Percentiles rank a stretch among this genome's conserved stretches.
Conservation (phyloP, 2,113 vertebrate genomes). For the Pollachius pollachius region DNA sequence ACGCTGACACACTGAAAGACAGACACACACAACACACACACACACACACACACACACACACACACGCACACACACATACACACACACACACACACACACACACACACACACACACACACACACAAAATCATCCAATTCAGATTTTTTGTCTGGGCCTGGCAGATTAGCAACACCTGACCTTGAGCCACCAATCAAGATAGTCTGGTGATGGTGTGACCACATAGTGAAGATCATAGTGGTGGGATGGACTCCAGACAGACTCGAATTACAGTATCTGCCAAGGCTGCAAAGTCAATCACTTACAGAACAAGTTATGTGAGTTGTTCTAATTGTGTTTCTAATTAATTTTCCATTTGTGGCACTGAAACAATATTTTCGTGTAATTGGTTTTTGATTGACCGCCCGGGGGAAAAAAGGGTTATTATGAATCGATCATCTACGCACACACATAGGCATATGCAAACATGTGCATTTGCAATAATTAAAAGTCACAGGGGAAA, state of each 20-base stretch:
- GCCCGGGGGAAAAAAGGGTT: background rate
- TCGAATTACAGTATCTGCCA: background rate
- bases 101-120: conserved; percentile 3
- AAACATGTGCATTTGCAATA: too few species aligned
- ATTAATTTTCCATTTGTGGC: conserved; percentile 10
- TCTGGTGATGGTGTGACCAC: conserved; percentile 24
- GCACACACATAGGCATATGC: too few species aligned
- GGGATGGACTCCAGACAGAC: conserved; percentile 27
- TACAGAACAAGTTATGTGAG: conserved; percentile 26
- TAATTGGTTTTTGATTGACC: conserved; percentile 1
- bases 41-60: background rate
- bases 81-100: too few species aligned
- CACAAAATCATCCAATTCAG: background rate
- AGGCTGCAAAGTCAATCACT: too few species aligned
- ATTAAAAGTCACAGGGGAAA: too few species aligned
- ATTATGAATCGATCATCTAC: background rate
- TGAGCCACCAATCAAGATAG: conserved; percentile 38
- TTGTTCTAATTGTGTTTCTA: conserved; percentile 19
- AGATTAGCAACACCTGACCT: conserved; percentile 52
- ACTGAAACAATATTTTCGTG: conserved; percentile 2
- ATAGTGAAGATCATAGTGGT: conserved; percentile 29
- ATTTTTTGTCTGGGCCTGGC: conserved; percentile 9
- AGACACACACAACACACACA: background rate
- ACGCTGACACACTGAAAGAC: too few species aligned
- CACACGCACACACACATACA: background rate